Percentiles rank a stretch among this genome's conserved stretches.
These are phyloP conservation scores for Nasonia longicornis DNA, from an alignment of 1,140 invertebrate species.

Conservation along the genomic window DNA sequence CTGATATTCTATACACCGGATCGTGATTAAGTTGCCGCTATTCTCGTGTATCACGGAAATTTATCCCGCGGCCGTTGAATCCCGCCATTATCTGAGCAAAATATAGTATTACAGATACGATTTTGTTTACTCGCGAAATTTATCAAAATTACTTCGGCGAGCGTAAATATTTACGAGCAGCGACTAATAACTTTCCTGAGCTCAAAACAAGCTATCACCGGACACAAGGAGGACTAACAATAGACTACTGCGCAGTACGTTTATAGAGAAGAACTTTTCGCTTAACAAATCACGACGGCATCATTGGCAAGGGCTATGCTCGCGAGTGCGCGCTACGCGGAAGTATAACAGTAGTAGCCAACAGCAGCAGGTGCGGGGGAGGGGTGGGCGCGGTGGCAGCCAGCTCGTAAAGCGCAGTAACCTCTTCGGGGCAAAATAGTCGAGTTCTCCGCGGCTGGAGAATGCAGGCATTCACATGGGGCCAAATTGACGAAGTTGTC, in stretches of 20 bases:
- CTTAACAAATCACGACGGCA: slow-evolving; percentile 10
- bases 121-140: not conserved
- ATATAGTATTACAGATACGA: not conserved
- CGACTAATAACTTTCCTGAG: too few relatives aligned
- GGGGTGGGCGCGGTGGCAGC: not conserved
- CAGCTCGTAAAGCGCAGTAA: slow-evolving; percentile 28
- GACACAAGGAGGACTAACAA: not conserved
- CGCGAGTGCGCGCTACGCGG: not conserved
- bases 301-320: not conserved
- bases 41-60: not conserved
- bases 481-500: slow-evolving; percentile 40
- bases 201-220: not conserved
- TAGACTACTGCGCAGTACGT: not conserved
- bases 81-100: not conserved
- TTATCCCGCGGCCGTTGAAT: not conserved
- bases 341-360: slow-evolving; percentile 5
- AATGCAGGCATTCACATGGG: slow-evolving; percentile 21
- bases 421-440: slow-evolving; percentile 31
- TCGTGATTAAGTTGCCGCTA: not conserved
- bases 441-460: not conserved
- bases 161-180: too few relatives aligned
- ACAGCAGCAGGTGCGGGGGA: slow-evolving; percentile 13
- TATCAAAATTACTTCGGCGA: not conserved
- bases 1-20: not conserved
- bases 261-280: not conserved